Base-by-base conservation (phyloP, 2,797 vertebrate genomes). In the Hoplostethus atlanticus region DNA sequence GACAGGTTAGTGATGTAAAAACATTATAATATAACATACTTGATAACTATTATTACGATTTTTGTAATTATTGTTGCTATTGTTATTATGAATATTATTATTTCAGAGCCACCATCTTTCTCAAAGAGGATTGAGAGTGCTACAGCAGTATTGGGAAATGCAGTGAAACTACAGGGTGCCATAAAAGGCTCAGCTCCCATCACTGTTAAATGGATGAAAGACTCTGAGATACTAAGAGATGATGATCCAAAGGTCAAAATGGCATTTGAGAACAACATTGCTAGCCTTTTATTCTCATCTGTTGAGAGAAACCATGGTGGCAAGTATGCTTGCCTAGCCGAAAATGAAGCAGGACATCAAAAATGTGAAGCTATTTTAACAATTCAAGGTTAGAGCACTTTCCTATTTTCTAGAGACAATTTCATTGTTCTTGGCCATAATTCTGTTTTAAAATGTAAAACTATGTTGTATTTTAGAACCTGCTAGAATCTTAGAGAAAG, bases 331-430 rank as follows among this genome's bases (percentile, higher is more conserved):
- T 99, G 98, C 0, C 89, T 96, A 59, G 97, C 96, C 79, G 95
- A 96, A 91, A 99, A 99, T 31, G 96, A 97, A 60, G 97, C 97
- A 1, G 98, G 98, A 47, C 96, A 96, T 77, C 97, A 98, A 87
- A 98, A 95, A 36, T 96, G 96, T 81, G 95, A 98, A 86, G 97
- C 97, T 56, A 88, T 94, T 75, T 87, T 99, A 86, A 91, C 93
- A 62, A 94, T 99, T 71, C 97, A 99, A 99, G 98, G 98, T 99
- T 91, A 83, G 97, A 95, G 34, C 36, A 13, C 6, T 3, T 65
- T 70, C 11, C 3, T 48, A 1, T 56, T 74, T 15, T 6, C 48
- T 15, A 16, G 4, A 52, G 12, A 34, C 3, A 16, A 47, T 69
- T 30, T 44, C 9, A 28, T 15, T 46, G 10, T 52, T 34, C 25